Evolutionary conservation across 2,113 vertebrate genomes (phyloP).

Genomic region (Gallinago jamesoni): DNA sequence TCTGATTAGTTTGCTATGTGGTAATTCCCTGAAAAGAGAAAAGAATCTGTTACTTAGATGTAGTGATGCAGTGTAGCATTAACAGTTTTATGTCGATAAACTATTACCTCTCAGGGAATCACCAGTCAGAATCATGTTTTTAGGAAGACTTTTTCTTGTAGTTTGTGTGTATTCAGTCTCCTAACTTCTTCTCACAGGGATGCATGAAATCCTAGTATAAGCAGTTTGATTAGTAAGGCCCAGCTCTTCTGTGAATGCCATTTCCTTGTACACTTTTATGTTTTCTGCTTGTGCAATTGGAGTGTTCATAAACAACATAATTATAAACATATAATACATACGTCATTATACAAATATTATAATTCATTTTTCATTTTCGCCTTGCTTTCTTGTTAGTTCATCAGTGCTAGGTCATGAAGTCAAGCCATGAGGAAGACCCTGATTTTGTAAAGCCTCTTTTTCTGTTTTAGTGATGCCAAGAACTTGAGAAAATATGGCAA

Average conservation of each 20-base stretch:
- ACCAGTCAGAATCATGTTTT: neutral
- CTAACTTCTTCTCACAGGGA: neutral
- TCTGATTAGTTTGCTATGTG: neutral
- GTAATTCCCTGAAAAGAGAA: neutral
- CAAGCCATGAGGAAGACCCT: neutral
- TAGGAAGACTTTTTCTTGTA: neutral
- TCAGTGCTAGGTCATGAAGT: neutral
- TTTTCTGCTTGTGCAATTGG: neutral
- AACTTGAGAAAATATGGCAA: neutral
- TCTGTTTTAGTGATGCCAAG: neutral
- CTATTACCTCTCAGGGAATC: neutral
- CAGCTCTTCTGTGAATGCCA: neutral
- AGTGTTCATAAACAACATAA: neutral
- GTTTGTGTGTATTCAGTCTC: neutral
- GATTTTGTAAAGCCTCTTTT: neutral
- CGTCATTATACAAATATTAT: neutral
- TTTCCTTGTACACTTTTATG: neutral
- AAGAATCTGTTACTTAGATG: neutral
- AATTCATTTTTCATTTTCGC: neutral
- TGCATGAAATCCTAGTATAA: rapidly evolving
- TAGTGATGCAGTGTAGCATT: neutral
- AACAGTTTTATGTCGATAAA: neutral
- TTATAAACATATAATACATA: neutral
- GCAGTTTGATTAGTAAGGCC: neutral
- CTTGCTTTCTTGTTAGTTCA: neutral